Evolutionary conservation across 2,888 invertebrate genomes (phyloP), one percentile per base, ranked within the genome.

Genomic region (Campoletis raptor): DNA sequence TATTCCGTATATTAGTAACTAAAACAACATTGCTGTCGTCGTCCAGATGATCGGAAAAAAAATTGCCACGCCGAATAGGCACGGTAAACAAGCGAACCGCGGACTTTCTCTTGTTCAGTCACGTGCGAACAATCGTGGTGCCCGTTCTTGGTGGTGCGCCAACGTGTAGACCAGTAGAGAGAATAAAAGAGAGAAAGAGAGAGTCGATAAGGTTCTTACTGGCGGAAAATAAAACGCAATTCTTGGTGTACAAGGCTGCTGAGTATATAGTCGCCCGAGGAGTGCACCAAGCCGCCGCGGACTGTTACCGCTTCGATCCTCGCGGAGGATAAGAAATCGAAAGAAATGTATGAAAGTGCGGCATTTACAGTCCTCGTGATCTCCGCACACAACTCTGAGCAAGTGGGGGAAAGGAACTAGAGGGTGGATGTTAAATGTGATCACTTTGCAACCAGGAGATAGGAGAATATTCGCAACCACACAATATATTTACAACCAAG

Each of bases 51-150:
- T 78, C 52, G 52, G 36, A 24, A 9, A 57, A 66, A 82, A 87
- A 85, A 84, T 86, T 52, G 82, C 86, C 81, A 81, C 81, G 85
- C 76, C 76, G 76, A 85, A 87, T 82, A 85, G 79, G 74, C 81
- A 87, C 81, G 84, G 86, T 82, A 85, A 84, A 85, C 84, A 87
- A 85, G 81, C 24, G 73, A 57, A 54, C 79, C 61, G 48, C 36
- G 76, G 81, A 87, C 86, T 87, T 87, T 87, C 86, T 87, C 86
- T 87, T 87, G 86, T 87, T 87, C 86, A 87, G 86, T 84, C 86
- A 87, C 86, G 86, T 87, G 86, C 86, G 84, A 87, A 87, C 86
- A 87, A 85, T 87, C 86, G 86, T 82, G 81, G 86, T 69, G 64
- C 77, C 79, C 64, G 80, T 80, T 40, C 37, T 78, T 67, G 54